Conservation (phyloP, 2,113 vertebrate genomes). For the Nymphicus hollandicus region DNA sequence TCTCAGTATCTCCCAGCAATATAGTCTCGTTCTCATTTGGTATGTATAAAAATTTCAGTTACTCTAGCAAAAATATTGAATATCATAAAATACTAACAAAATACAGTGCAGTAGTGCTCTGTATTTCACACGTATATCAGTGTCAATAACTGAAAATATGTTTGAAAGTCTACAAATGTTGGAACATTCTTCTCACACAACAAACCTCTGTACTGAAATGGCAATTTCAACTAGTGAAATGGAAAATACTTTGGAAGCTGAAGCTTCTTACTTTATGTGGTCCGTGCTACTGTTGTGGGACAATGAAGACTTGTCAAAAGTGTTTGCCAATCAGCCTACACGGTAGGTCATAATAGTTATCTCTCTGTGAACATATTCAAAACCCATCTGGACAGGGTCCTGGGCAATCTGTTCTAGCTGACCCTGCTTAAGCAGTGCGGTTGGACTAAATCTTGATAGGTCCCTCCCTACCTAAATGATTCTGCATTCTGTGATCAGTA, state of each 20-base stretch:
- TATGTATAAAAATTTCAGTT: not conserved
- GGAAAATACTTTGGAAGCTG: not conserved
- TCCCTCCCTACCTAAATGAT: not conserved
- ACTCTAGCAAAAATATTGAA: not conserved
- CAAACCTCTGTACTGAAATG: not conserved
- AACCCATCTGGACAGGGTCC: not conserved
- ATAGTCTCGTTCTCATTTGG: not conserved
- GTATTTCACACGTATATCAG: not conserved
- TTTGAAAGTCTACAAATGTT: not conserved
- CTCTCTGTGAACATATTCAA: not conserved
- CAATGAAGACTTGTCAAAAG: not conserved
- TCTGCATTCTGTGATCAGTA: not conserved
- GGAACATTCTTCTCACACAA: not conserved
- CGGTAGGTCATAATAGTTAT: not conserved
- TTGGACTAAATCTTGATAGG: not conserved
- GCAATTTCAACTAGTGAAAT: not conserved
- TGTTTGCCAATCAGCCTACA: not conserved
- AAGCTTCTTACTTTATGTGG: not conserved
- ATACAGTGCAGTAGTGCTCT: not conserved
- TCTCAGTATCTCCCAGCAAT: not conserved
- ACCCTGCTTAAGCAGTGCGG: not conserved
- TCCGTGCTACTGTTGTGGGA: not conserved
- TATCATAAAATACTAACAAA: not conserved
- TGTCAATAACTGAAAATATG: not conserved
- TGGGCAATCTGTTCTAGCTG: not conserved